Evolutionary conservation across 1,140 invertebrate species (phyloP).

Genomic region (Leptopilina clavipes): DNA sequence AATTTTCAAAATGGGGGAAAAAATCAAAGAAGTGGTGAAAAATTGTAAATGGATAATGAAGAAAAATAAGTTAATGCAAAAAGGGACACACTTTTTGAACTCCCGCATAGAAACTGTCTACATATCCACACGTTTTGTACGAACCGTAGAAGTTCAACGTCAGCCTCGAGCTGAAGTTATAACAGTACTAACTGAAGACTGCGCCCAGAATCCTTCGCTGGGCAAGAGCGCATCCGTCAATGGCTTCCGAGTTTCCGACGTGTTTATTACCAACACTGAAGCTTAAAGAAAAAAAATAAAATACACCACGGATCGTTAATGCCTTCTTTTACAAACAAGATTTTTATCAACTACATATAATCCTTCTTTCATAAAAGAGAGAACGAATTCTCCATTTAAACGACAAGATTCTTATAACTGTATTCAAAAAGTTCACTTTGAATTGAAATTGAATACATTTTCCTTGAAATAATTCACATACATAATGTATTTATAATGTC

Average conservation of each 20-base stretch:
- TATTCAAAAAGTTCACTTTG: neutral
- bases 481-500: too few relatives aligned
- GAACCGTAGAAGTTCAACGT: conserved; percentile 39
- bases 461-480: neutral
- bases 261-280: conserved; percentile 17
- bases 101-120: conserved; percentile 7
- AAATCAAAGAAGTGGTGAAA: too few relatives aligned
- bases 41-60: neutral
- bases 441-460: conserved; percentile 6
- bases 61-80: neutral
- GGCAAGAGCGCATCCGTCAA: conserved; percentile 23
- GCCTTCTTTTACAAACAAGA: neutral
- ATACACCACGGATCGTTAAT: neutral
- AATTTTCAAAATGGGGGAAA: too few relatives aligned
- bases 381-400: neutral
- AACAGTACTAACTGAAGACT: conserved; percentile 63
- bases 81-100: neutral
- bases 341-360: conserved; percentile 3
- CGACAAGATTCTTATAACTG: neutral
- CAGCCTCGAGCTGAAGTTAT: conserved; percentile 59
- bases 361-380: neutral
- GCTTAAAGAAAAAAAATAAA: neutral
- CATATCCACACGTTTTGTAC: neutral
- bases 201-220: conserved; percentile 21
- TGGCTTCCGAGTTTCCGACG: conserved; percentile 24